Evolutionary conservation across 2,888 invertebrate genomes (phyloP).

Genomic region (Argyresthia goedartella): DNA sequence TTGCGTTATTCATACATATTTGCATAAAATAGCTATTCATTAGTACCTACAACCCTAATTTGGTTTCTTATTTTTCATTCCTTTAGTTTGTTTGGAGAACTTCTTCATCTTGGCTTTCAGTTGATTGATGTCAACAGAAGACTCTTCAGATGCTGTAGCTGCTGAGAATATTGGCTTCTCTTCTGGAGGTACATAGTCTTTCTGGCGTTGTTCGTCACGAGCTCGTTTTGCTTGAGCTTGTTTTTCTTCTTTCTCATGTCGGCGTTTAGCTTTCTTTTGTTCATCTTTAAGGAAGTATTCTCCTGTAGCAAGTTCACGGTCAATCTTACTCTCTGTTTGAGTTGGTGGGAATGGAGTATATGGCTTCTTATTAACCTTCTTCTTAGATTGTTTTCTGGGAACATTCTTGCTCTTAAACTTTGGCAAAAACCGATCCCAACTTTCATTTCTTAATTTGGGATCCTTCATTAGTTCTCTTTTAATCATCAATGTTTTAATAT

Average conservation of each 20-base stretch:
- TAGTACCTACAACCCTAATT: slow-evolving; percentile 3
- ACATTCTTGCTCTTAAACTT: slow-evolving; percentile 92
- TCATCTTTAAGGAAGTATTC: slow-evolving; percentile 96
- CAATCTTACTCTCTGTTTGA: slow-evolving; percentile 92
- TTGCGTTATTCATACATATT: slow-evolving; percentile 11
- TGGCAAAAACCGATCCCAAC: slow-evolving; percentile 97
- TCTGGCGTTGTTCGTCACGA: slow-evolving; percentile 81
- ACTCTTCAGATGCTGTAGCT: slow-evolving; percentile 24
- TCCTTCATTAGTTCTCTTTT: slow-evolving; percentile 95
- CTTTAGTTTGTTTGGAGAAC: slow-evolving; percentile 64
- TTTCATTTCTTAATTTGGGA: slow-evolving; percentile 90
- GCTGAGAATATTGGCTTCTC: slow-evolving; percentile 55
- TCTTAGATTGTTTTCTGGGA: slow-evolving; percentile 89
- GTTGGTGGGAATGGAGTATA: slow-evolving; percentile 99
- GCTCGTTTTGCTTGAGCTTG: slow-evolving; percentile 80
- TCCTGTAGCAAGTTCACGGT: slow-evolving; percentile 93
- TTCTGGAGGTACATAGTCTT: slow-evolving; percentile 86
- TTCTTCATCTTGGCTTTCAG: slow-evolving; percentile 84
- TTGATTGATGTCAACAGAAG: slow-evolving; percentile 74
- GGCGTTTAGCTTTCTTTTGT: slow-evolving; percentile 78
- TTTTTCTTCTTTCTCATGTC: slow-evolving; percentile 83
- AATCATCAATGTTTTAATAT: slow-evolving; percentile 97
- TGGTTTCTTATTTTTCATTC: slow-evolving; percentile 14
- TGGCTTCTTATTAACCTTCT: slow-evolving; percentile 89
- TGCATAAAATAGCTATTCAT: slow-evolving; percentile 1